Conservation (phyloP, 2,797 vertebrate genomes). For the Sardinella longiceps region DNA sequence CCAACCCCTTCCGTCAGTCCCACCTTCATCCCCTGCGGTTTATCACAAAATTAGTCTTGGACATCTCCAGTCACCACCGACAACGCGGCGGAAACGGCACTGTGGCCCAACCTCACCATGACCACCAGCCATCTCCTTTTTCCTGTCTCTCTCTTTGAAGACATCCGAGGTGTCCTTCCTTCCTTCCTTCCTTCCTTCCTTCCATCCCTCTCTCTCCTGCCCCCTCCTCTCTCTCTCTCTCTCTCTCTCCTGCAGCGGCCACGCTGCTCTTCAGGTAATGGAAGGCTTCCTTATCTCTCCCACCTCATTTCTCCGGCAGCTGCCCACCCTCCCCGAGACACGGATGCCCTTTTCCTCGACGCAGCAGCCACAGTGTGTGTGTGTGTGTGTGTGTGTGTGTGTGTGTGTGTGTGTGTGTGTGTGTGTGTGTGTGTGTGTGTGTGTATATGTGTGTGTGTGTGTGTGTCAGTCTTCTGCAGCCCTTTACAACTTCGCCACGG, state of each 20-base stretch:
- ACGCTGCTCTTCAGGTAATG: constrained; percentile 36
- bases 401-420: no score
- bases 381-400: no score
- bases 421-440: no score
- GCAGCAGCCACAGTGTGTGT: neutral
- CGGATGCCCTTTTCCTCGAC: neutral
- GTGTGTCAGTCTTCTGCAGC: neutral
- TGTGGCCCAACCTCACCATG: neutral
- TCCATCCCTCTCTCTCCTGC: no score
- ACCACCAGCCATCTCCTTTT: neutral
- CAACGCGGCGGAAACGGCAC: neutral
- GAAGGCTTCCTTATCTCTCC: constrained; percentile 47
- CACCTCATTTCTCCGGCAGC: constrained; percentile 42
- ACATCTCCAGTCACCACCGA: neutral
- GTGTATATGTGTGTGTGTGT: no score
- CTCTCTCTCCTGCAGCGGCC: constrained; percentile 31
- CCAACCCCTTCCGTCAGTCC: no score
- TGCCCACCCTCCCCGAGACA: neutral
- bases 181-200: constrained; percentile 21
- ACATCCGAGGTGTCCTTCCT: neutral
- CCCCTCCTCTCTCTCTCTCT: constrained; percentile 30
- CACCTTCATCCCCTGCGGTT: neutral
- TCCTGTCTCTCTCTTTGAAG: neutral
- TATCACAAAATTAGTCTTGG: neutral
- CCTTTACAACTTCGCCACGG: neutral